A percentile compares a stretch with the other conserved stretches of the same genome.
Evolutionary conservation across 2,797 vertebrate species (phyloP).

Genomic region (Schizopygopsis pylzovi): DNA sequence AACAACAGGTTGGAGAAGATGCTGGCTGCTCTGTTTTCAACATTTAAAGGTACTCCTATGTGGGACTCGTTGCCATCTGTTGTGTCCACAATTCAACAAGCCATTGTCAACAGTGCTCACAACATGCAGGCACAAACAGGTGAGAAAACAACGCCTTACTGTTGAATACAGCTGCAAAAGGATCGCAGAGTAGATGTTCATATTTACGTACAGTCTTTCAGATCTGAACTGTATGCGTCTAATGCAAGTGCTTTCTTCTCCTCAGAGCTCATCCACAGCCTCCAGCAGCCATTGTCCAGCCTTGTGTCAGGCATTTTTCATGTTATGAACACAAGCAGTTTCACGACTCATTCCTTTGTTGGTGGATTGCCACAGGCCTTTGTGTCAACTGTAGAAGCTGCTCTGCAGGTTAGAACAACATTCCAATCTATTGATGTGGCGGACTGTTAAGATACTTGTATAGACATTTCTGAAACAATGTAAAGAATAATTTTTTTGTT

Average conservation of each 20-base stretch:
- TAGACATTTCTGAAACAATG: background rate
- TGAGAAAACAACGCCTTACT: conserved; percentile 59
- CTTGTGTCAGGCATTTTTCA: conserved; percentile 62
- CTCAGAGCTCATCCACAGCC: conserved; percentile 69
- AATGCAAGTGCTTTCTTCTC: conserved; percentile 3
- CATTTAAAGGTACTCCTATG: conserved; percentile 59
- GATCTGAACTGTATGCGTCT: background rate
- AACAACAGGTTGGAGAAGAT: conserved; percentile 69
- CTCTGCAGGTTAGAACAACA: conserved; percentile 70
- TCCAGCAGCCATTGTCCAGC: conserved; percentile 65
- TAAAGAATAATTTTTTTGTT: background rate
- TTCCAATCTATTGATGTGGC: conserved; percentile 20
- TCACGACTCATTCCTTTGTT: conserved; percentile 58
- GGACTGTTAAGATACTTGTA: background rate
- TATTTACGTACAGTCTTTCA: background rate
- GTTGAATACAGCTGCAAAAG: background rate
- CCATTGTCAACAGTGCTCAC: conserved; percentile 47
- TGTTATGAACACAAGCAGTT: conserved; percentile 62
- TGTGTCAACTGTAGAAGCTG: conserved; percentile 61
- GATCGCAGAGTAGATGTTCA: background rate
- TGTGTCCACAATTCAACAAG: conserved; percentile 63
- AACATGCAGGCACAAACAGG: conserved; percentile 67
- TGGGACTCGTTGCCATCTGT: conserved; percentile 61
- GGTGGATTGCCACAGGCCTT: conserved; percentile 65
- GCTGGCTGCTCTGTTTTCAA: conserved; percentile 65